Evolutionary conservation across 2,113 vertebrate genomes (phyloP).

Genomic region (Sturnus vulgaris): DNA sequence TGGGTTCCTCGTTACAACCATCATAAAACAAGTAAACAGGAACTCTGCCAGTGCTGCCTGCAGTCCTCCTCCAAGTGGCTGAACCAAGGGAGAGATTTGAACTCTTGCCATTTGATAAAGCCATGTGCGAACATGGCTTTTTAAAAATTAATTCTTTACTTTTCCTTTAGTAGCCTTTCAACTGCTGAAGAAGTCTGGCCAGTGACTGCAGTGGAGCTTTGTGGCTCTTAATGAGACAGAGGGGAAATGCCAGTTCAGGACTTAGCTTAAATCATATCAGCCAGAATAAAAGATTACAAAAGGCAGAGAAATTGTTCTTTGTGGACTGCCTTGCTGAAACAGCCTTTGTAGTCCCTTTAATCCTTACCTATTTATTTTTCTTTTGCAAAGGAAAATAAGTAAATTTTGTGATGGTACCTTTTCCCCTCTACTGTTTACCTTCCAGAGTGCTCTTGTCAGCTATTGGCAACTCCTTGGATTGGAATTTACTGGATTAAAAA

Average conservation of each 20-base stretch:
- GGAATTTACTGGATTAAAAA: not conserved
- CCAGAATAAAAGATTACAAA: conserved; percentile 15
- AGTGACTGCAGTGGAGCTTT: not conserved
- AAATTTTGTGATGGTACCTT: not conserved
- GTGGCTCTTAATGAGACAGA: not conserved
- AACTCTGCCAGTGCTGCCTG: conserved; percentile 50
- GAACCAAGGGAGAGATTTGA: conserved; percentile 40
- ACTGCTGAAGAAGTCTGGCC: not conserved
- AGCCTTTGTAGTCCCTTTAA: conserved; percentile 3
- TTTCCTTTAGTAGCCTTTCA: conserved; percentile 21
- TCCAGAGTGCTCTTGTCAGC: not conserved
- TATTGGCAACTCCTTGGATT: not conserved
- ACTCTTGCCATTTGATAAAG: conserved; percentile 44
- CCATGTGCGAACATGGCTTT: not conserved
- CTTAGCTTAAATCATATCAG: conserved; percentile 24
- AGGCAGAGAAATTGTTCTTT: conserved; percentile 38
- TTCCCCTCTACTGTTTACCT: not conserved
- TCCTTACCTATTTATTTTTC: conserved; percentile 5
- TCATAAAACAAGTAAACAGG: conserved; percentile 70
- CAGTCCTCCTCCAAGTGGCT: not conserved
- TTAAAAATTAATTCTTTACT: conserved; percentile 42
- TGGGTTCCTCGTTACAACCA: conserved; percentile 61
- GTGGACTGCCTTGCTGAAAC: not conserved
- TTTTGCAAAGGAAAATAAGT: not conserved
- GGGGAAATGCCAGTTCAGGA: conserved; percentile 19